phyloP scores from a whole-genome alignment of 2,888 invertebrate species.

The Cyclophora punctaria region DNA sequence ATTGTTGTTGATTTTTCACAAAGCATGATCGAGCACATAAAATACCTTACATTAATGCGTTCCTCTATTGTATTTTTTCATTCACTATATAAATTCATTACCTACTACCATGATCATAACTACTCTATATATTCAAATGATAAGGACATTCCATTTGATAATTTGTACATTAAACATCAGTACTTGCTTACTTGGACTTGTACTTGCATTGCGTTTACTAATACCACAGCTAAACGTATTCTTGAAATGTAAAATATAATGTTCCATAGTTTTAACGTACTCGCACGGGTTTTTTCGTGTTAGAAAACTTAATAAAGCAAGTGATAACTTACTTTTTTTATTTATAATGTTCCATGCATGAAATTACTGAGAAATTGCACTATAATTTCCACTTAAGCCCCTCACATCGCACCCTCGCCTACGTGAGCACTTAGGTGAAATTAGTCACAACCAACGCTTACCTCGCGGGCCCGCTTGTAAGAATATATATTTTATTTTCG shows the following conservation, averaged over 20 bases:
- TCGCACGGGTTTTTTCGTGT: too few relatives aligned
- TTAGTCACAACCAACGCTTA: constrained; percentile 33
- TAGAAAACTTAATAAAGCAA: too few relatives aligned
- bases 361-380: constrained; percentile 34
- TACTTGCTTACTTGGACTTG: too few relatives aligned
- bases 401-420: constrained; percentile 36
- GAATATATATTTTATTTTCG: constrained; percentile 22
- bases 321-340: too few relatives aligned
- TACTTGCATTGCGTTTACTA: too few relatives aligned
- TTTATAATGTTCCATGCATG: constrained; percentile 20
- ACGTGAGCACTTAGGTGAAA: constrained; percentile 48
- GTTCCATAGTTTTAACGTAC: too few relatives aligned
- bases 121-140: constrained; percentile 10
- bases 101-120: too few relatives aligned
- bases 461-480: constrained; percentile 28
- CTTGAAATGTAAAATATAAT: constrained; percentile 19
- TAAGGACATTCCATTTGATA: too few relatives aligned
- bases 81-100: too few relatives aligned
- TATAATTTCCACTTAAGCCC: constrained; percentile 43
- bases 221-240: constrained; percentile 12
- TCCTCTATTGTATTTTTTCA: too few relatives aligned
- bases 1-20: constrained; percentile 25
- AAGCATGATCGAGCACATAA: constrained; percentile 15
- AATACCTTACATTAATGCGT: too few relatives aligned
- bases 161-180: too few relatives aligned